Conservation (phyloP, 1,140 invertebrate species). For the Cyclargus thomasi region DNA sequence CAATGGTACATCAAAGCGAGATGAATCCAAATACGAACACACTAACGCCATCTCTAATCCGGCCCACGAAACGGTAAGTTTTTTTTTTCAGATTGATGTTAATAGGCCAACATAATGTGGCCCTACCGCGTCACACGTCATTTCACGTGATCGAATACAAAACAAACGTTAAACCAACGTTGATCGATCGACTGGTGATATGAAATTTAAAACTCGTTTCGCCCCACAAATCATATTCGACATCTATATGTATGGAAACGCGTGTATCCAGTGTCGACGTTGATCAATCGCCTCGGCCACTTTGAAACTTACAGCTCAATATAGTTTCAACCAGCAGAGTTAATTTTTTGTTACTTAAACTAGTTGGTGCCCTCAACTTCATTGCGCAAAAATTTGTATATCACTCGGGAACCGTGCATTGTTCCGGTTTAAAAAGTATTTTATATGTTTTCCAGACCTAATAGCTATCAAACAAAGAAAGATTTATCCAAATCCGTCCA, state of each 20-base stretch:
- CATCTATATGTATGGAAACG: slow-evolving; percentile 9
- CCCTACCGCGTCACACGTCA: slow-evolving; percentile 2
- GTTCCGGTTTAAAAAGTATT: too few relatives aligned
- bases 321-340: not conserved
- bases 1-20: not conserved
- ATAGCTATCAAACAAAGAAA: too few relatives aligned
- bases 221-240: slow-evolving; percentile 1
- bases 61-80: not conserved
- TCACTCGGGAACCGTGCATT: too few relatives aligned
- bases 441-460: too few relatives aligned
- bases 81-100: not conserved
- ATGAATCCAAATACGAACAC: not conserved
- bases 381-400: too few relatives aligned
- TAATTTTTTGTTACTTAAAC: too few relatives aligned
- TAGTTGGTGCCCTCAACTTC: too few relatives aligned
- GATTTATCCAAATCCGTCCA: too few relatives aligned
- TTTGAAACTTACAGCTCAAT: not conserved
- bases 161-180: slow-evolving; percentile 1
- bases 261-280: not conserved
- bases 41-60: not conserved
- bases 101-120: not conserved
- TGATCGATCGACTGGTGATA: slow-evolving; percentile 8
- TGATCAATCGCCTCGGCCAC: not conserved
- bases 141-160: not conserved
- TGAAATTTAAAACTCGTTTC: slow-evolving; percentile 13